Evolutionary conservation across 2,797 vertebrate species (phyloP).

Genomic region (Epinephelus malabaricus): DNA sequence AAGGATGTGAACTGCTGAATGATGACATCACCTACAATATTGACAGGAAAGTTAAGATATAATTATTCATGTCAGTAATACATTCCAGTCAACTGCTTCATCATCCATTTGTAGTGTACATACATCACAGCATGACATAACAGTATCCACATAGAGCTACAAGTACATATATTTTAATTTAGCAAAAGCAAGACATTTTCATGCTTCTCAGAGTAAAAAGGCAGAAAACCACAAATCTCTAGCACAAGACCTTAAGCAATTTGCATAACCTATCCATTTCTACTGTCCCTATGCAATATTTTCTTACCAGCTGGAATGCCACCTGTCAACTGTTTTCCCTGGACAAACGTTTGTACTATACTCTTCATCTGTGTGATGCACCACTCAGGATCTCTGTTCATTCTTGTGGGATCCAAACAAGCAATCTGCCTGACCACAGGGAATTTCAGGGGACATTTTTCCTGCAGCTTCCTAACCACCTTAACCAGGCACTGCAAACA

Average conservation of each 20-base stretch:
- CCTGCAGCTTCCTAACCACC: not conserved
- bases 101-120: not conserved
- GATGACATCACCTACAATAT: not conserved
- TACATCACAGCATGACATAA: not conserved
- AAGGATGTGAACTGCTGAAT: constrained; percentile 38
- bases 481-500: not conserved
- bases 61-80: too few species aligned
- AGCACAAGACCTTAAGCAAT: not conserved
- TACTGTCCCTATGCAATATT: not conserved
- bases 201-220: not conserved
- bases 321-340: not conserved
- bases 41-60: not conserved
- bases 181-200: too few species aligned
- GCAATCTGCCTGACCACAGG: not conserved
- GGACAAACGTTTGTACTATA: not conserved
- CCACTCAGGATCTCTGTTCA: not conserved
- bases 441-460: not conserved
- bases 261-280: not conserved
- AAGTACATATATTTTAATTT: too few species aligned
- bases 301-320: constrained; percentile 1
- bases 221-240: not conserved
- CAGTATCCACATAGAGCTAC: too few species aligned
- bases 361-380: not conserved
- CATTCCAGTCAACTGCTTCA: too few species aligned
- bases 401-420: not conserved